Base-by-base conservation (phyloP, 1,140 invertebrate genomes). In the Drosophila pallidifrons region DNA sequence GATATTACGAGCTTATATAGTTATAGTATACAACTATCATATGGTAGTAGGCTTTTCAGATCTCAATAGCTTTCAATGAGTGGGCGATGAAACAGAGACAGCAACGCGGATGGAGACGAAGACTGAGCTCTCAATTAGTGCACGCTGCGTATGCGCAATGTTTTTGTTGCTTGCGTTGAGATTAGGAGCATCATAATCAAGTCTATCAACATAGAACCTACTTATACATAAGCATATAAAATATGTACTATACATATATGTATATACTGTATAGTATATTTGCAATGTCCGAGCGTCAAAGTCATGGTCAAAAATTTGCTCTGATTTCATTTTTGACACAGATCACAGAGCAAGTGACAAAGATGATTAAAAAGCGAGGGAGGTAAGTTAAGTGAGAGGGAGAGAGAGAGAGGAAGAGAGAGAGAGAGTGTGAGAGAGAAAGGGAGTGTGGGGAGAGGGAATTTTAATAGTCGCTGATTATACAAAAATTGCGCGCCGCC, bases 381-480 rank as follows among this genome's bases (percentile, higher is more conserved):
- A 16, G 1, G 35, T 1, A 16, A 10, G n/a, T 1, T 1, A 45
- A 7, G 25, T 5, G 51, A n/a, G 10, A 20, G 32, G 13, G 30
- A 57, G 54, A 4, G 25, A 5, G 5, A 55, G n/a, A 5, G 25
- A 52, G n/a, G n/a, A 45, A 7, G 25, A 11, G 51, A n/a, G 10
- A 20, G 32, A 7, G 30, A 57, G 54, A 4, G 25, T n/a, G n/a
- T n/a, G n/a, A 5, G 5, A 55, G n/a, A 5, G 25, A 52, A 52
- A 30, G 54, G 13, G 13, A 41, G 13, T 25, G 2, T 5, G 54
- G 2, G 1, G 15, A 10, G 10, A 8, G 3, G 2, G 46, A 49
- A 32, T 71, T 88, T 83, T 88, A 88, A 87, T 88, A 88, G 73
- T 32, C 41, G 30, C 30, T 88, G 59, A 87, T 87, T 87, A 73